A percentile compares a stretch with the other conserved stretches of the same genome.
Evolutionary conservation across 2,113 vertebrate species (phyloP).

Genomic region (Myxocyprinus asiaticus): DNA sequence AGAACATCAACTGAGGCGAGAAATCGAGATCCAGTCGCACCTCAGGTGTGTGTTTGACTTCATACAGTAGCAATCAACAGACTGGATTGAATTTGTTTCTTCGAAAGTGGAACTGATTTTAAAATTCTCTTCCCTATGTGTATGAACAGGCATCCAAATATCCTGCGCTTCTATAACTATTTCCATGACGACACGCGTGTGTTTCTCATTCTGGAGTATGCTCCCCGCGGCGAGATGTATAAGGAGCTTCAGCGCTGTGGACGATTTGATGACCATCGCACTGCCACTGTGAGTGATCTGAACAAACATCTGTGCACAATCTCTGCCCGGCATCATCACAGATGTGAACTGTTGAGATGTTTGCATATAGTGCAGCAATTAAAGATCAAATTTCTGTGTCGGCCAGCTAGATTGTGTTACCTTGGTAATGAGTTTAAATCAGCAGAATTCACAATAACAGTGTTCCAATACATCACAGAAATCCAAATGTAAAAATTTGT

Average conservation of each 20-base stretch:
- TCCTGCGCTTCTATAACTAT: slow-evolving; percentile 89
- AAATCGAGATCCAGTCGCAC: slow-evolving; percentile 91
- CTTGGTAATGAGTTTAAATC: too few species aligned
- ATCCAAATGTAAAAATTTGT: too few species aligned
- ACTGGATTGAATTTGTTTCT: not conserved
- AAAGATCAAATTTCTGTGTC: too few species aligned
- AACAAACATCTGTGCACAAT: not conserved
- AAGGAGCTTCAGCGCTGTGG: slow-evolving; percentile 84
- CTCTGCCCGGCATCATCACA: too few species aligned
- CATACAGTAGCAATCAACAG: not conserved
- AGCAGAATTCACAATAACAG: too few species aligned
- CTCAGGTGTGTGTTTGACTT: slow-evolving; percentile 74
- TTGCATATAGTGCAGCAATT: too few species aligned
- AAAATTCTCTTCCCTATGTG: not conserved
- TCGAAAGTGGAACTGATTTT: not conserved
- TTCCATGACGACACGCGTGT: slow-evolving; percentile 85
- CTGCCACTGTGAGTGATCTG: slow-evolving; percentile 80
- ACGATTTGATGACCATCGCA: slow-evolving; percentile 83
- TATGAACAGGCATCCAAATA: slow-evolving; percentile 84
- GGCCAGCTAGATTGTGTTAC: too few species aligned
- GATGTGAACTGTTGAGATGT: too few species aligned
- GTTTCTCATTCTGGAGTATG: slow-evolving; percentile 86
- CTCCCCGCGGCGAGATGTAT: slow-evolving; percentile 87
- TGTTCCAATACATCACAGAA: too few species aligned
- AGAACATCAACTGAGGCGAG: slow-evolving; percentile 88